Evolutionary conservation across 1,140 invertebrate genomes (phyloP), one percentile per base, ranked within the genome.

Genomic region (Sesamia nonagrioides): DNA sequence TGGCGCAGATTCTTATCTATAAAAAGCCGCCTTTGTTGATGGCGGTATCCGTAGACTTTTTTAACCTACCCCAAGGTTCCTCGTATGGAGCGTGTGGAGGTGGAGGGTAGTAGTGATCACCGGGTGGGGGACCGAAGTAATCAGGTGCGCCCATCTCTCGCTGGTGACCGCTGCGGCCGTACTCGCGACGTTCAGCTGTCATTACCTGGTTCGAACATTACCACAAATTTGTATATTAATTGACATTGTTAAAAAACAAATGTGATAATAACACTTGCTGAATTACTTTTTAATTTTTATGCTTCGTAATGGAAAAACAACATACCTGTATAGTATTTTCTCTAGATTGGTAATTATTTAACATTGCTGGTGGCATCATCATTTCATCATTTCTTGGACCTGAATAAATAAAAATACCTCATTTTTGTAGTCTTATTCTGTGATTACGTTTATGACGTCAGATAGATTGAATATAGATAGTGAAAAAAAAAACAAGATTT

Each of bases 111-210:
- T 95, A 96, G 72, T 95, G 95, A 56, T 96, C 96, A 6, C 94
- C 94, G 0, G 96, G 95, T 15, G 96, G 96, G 93, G 96, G 96
- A 27, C 96, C 95, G 58, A 97, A 96, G 84, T 95, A 92, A 11
- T 91, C 88, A 69, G 94, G 90, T 40, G 96, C 97, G 27, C 97
- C 94, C 56, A 96, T 63, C 48, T 88, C 89, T 17, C 90, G 87
- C 61, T 69, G 69, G 58, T 97, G 95, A 52, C 96, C 78, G 33
- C 82, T 66, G 35, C 92, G 92, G 45, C 90, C 97, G 91, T 98
- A 98, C 88, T 98, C 98, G 71, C 98, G 95, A 79, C 97, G 96
- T 90, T 98, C 98, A 6, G 97, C 97, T 15, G 97, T 98, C 97
- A 98, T 98, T 9, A 98, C 97, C 96, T 97, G 21, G 13, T 4